phyloP scores from a whole-genome alignment of 2,113 vertebrate genomes.

The Chauna torquata region DNA sequence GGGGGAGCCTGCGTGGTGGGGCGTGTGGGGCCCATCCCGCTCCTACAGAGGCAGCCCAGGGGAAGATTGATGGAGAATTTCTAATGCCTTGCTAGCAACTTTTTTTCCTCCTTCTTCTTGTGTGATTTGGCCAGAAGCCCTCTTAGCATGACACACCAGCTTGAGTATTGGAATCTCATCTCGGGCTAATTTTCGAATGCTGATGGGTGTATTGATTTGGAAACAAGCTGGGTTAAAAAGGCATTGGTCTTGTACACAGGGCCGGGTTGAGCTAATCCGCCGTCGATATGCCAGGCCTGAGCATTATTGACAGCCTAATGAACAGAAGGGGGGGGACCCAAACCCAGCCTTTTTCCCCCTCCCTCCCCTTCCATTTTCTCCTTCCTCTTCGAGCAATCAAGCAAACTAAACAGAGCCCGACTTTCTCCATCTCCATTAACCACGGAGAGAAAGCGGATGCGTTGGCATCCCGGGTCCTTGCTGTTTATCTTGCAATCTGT shows the following conservation, averaged over 20 bases:
- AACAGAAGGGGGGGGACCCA: slow-evolving; percentile 56
- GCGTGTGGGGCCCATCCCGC: rapidly evolving
- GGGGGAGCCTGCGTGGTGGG: neutral
- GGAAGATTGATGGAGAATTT: slow-evolving; percentile 51
- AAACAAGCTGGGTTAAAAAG: slow-evolving; percentile 80
- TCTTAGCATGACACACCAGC: slow-evolving; percentile 66
- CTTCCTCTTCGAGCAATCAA: slow-evolving; percentile 55
- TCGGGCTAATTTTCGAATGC: slow-evolving; percentile 81
- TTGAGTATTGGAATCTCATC: slow-evolving; percentile 78
- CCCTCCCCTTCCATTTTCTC: slow-evolving; percentile 9
- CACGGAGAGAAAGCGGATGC: neutral
- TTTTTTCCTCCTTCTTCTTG: neutral
- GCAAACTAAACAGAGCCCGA: slow-evolving; percentile 48
- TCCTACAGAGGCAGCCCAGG: neutral
- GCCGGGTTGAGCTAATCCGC: slow-evolving; percentile 73
- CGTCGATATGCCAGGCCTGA: slow-evolving; percentile 72
- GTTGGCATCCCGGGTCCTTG: neutral
- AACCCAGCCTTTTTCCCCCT: neutral
- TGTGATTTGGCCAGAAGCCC: slow-evolving; percentile 56
- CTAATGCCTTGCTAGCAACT: slow-evolving; percentile 49
- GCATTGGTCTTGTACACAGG: slow-evolving; percentile 75
- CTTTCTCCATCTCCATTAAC: slow-evolving; percentile 49
- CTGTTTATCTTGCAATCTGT: slow-evolving; percentile 72
- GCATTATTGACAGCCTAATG: slow-evolving; percentile 78
- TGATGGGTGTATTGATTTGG: slow-evolving; percentile 81